Percentiles rank a stretch among this genome's conserved stretches.
Evolutionary conservation across 2,888 invertebrate species (phyloP).

Genomic region (Thera britannica): DNA sequence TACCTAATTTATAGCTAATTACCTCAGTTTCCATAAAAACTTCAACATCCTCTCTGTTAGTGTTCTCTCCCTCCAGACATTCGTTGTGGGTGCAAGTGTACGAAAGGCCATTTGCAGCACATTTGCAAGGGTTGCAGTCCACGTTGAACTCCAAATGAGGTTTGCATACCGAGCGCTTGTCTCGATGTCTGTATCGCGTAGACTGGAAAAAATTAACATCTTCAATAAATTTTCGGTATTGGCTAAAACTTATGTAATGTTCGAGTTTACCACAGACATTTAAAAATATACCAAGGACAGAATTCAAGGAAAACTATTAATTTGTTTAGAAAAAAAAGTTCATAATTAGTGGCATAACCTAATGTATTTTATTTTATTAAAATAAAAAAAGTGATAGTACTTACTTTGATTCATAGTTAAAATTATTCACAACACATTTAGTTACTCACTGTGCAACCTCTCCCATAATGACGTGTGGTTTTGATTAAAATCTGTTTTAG

Average conservation of each 20-base stretch:
- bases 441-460: slow-evolving; percentile 27
- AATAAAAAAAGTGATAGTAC: slow-evolving; percentile 16
- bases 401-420: slow-evolving; percentile 13
- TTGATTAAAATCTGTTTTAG: neutral
- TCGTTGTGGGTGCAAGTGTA: slow-evolving; percentile 81
- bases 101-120: slow-evolving; percentile 76
- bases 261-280: too few relatives aligned
- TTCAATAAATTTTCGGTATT: neutral
- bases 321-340: neutral
- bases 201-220: neutral
- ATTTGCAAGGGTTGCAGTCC: slow-evolving; percentile 84
- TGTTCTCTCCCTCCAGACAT: slow-evolving; percentile 63
- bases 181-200: slow-evolving; percentile 33
- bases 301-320: too few relatives aligned
- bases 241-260: too few relatives aligned
- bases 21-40: slow-evolving; percentile 75
- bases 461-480: slow-evolving; percentile 18
- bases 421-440: slow-evolving; percentile 20
- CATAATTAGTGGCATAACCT: too few relatives aligned
- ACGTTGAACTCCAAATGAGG: slow-evolving; percentile 74
- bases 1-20: neutral
- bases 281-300: too few relatives aligned
- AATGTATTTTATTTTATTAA: too few relatives aligned
- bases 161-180: slow-evolving; percentile 69
- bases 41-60: slow-evolving; percentile 67